A percentile compares a stretch with the other conserved stretches of the same genome.
Evolutionary conservation across 2,113 vertebrate genomes (phyloP).

Genomic region (Elaphurus davidianus): DNA sequence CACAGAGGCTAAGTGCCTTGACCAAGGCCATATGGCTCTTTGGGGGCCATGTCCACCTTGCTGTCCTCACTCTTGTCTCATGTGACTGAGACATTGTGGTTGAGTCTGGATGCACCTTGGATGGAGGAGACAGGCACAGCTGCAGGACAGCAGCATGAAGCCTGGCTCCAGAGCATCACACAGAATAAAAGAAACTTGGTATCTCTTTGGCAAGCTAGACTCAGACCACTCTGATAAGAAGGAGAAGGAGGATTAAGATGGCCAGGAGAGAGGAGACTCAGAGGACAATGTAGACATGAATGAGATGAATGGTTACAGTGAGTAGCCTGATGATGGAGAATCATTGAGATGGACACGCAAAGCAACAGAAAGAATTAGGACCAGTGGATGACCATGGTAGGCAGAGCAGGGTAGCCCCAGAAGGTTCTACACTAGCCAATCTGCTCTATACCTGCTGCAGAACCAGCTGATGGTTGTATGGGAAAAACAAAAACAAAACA

Average conservation of each 20-base stretch:
- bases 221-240: constrained; percentile 86
- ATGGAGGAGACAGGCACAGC: constrained; percentile 87
- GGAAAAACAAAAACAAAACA: background rate
- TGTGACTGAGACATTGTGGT: constrained; percentile 88
- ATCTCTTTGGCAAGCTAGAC: constrained; percentile 86
- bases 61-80: constrained; percentile 86
- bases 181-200: constrained; percentile 91
- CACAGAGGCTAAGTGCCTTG: background rate
- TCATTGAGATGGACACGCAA: constrained; percentile 91
- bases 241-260: constrained; percentile 89
- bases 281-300: constrained; percentile 92
- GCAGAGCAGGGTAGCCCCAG: rapidly evolving
- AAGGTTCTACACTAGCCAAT: background rate
- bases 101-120: constrained; percentile 88
- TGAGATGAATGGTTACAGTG: constrained; percentile 90
- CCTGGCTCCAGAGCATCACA: constrained; percentile 89
- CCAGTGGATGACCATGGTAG: constrained; percentile 88
- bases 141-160: constrained; percentile 89
- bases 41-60: constrained; percentile 83
- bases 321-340: constrained; percentile 89
- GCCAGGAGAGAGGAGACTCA: constrained; percentile 89
- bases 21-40: background rate
- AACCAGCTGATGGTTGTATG: background rate
- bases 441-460: background rate
- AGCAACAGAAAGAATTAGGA: constrained; percentile 90